Conservation (phyloP, 2,888 invertebrate species). For the Hemistola chrysoprasaria region DNA sequence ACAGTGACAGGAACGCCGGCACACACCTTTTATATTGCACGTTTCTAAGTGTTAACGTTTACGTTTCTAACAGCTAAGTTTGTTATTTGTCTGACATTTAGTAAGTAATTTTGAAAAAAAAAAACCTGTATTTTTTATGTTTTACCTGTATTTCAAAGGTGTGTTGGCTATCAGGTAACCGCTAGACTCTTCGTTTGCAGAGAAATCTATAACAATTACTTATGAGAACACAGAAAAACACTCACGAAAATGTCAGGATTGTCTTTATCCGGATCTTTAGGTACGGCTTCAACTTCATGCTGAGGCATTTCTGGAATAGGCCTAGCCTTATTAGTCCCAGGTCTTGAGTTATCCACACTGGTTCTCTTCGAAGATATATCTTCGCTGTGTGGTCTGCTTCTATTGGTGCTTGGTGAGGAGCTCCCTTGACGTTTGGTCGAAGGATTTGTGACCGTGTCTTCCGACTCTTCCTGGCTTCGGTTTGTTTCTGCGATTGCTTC, state of each 20-base stretch:
- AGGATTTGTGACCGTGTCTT: slow-evolving; percentile 29
- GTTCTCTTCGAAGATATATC: slow-evolving; percentile 48
- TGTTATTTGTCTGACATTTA: too few species aligned
- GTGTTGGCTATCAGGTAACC: too few species aligned
- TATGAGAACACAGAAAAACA: too few species aligned
- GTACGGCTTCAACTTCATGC: slow-evolving; percentile 38
- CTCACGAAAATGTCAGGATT: slow-evolving; percentile 63
- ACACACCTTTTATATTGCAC: too few species aligned
- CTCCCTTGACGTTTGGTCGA: slow-evolving; percentile 27
- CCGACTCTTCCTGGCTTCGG: slow-evolving; percentile 42
- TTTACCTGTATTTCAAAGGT: too few species aligned
- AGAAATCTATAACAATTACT: too few species aligned
- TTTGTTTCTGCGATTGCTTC: slow-evolving; percentile 51
- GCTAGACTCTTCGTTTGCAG: too few species aligned
- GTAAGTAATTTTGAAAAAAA: too few species aligned
- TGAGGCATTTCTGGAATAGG: slow-evolving; percentile 56
- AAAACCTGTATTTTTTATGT: too few species aligned
- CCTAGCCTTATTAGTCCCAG: slow-evolving; percentile 53
- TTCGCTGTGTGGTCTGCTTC: slow-evolving; percentile 37
- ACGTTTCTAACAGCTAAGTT: too few species aligned
- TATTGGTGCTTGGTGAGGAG: slow-evolving; percentile 38
- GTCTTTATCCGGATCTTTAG: slow-evolving; percentile 70
- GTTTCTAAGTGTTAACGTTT: too few species aligned
- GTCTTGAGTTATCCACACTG: slow-evolving; percentile 38
- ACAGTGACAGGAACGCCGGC: too few species aligned